phyloP scores from a whole-genome alignment of 2,888 invertebrate species.

The Eugnorisma glareosa region DNA sequence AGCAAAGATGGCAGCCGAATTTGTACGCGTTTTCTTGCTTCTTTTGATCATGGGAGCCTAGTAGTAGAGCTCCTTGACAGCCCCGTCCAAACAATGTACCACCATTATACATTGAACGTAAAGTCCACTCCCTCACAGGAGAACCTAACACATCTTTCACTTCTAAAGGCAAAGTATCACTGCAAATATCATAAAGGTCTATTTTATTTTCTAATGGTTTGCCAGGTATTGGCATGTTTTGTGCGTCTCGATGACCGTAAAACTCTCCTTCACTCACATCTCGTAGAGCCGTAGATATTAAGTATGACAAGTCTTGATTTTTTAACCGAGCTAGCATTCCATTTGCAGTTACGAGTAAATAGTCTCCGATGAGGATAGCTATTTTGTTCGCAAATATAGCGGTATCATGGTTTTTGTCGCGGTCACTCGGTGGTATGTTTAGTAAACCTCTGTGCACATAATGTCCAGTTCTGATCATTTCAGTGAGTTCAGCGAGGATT shows the following conservation, averaged over 20 bases:
- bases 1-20: conserved; percentile 95
- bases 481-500: conserved; percentile 92
- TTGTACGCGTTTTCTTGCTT: conserved; percentile 94
- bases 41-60: conserved; percentile 92
- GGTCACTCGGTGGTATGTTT: conserved; percentile 86
- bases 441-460: conserved; percentile 93
- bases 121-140: conserved; percentile 93
- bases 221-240: conserved; percentile 94
- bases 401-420: conserved; percentile 91
- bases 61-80: conserved; percentile 94
- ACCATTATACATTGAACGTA: conserved; percentile 93
- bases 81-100: conserved; percentile 93
- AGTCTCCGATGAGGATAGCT: conserved; percentile 96
- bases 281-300: conserved; percentile 95
- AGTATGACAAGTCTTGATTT: conserved; percentile 93
- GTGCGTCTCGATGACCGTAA: conserved; percentile 93
- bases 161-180: conserved; percentile 83
- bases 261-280: conserved; percentile 96
- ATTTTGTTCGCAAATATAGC: conserved; percentile 97
- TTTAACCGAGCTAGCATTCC: conserved; percentile 94
- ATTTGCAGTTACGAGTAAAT: conserved; percentile 95
- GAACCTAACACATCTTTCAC: conserved; percentile 86
- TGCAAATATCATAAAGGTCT: conserved; percentile 78
- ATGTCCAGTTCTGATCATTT: conserved; percentile 96
- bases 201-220: conserved; percentile 82